phyloP scores from a whole-genome alignment of 2,113 vertebrate genomes.

The Eleginops maclovinus region DNA sequence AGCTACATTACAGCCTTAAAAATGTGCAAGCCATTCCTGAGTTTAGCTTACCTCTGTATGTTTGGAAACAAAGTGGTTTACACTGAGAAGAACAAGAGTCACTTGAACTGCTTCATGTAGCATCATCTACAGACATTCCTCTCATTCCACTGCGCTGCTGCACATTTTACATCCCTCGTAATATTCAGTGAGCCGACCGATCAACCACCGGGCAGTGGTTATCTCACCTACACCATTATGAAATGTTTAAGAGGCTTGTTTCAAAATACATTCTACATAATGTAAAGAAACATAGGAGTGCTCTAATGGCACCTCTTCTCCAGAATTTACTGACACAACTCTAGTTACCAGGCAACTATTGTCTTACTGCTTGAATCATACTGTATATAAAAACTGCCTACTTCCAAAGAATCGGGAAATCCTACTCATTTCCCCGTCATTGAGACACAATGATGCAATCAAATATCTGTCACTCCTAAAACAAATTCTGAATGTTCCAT shows the following conservation, averaged over 20 bases:
- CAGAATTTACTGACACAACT: slow-evolving; percentile 19
- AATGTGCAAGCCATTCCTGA: not conserved
- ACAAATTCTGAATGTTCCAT: not conserved
- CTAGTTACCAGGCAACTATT: not conserved
- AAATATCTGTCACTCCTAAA: not conserved
- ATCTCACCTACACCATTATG: not conserved
- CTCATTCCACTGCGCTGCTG: slow-evolving; percentile 10
- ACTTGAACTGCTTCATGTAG: slow-evolving; percentile 15
- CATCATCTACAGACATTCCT: not conserved
- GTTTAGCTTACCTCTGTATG: not conserved
- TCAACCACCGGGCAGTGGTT: not conserved
- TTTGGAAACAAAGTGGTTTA: not conserved
- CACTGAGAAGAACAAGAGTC: not conserved
- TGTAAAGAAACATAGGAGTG: not conserved
- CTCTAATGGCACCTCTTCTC: not conserved
- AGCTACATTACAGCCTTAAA: not conserved
- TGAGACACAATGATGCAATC: not conserved
- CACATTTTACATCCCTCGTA: not conserved
- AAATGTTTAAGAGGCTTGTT: slow-evolving; percentile 3
- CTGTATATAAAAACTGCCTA: not conserved
- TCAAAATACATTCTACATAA: slow-evolving; percentile 11
- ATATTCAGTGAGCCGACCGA: not conserved
- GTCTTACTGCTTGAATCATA: too few relatives aligned
- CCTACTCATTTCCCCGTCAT: not conserved
- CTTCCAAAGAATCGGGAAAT: not conserved